Base-by-base conservation (phyloP, 2,888 invertebrate species). In the Nebria brevicollis region DNA sequence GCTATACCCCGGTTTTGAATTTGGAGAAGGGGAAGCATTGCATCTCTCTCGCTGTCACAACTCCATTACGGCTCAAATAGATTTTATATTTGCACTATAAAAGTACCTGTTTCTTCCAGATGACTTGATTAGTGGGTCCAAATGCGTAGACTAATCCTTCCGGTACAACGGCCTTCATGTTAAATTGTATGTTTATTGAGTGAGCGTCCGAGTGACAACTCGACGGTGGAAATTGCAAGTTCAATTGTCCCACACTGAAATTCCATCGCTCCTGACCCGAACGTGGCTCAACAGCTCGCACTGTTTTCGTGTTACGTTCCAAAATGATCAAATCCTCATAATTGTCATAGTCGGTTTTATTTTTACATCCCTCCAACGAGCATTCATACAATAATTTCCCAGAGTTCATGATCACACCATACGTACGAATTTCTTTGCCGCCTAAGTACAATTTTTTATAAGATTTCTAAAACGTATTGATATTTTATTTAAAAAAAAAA, bases 261-360 rank as follows among this genome's bases (percentile, higher is more conserved):
- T 98, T 98, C 98, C 98, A 98, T 87, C 97, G 95, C 90, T 98
- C 98, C 72, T 90, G 88, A 1, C 98, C 98, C 10, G 94, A 93
- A 77, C 94, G 91, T 0, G 97, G 95, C 87, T 98, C 98, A 3
- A 97, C 92, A 3, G 98, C 98, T 77, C 98, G 91, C 13, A 98
- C 95, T 7, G 96, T 97, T 88, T 95, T 96, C 2, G 96, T 95
- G 85, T 93, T 94, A 54, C 97, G 91, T 84, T 95, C 93, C 77
- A 99, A 89, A 15, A 98, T 92, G 65, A 98, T 89, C 41, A 97
- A 91, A 84, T 89, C 88, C 81, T 89, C 89, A 80, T 86, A 85
- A 83, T 87, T 87, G 82, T 87, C 88, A 34, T 90, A 90, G 83
- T 92, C 91, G n/a, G 94, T 95, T 75, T 90, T 90, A 88, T 93